A percentile compares a stretch with the other conserved stretches of the same genome.
Evolutionary conservation across 92 coral and sea anemone species (phyloP).

Genomic region (Actinernus sp.): DNA sequence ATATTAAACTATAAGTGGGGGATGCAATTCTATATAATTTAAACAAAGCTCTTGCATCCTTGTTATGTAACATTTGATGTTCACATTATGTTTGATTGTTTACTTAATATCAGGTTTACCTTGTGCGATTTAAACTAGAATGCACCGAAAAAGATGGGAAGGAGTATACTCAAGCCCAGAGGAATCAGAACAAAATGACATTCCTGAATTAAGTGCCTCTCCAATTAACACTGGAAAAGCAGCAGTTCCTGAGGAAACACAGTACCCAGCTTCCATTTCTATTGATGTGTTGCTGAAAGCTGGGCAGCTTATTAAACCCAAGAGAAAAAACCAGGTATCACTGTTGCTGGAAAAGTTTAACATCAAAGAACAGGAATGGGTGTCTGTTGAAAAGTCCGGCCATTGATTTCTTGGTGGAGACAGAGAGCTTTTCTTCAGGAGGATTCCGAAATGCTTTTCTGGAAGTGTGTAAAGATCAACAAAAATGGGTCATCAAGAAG

Average conservation of each 20-base stretch:
- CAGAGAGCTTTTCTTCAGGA: constrained; percentile 42
- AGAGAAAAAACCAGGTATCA: constrained; percentile 12
- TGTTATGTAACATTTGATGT: too few relatives aligned
- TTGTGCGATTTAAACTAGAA: constrained; percentile 31
- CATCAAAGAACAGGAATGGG: constrained; percentile 39
- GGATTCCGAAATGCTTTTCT: constrained; percentile 45
- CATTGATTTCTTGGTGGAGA: constrained; percentile 36
- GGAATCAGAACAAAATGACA: constrained; percentile 11
- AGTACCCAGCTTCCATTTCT: constrained; percentile 50
- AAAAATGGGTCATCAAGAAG: constrained; percentile 50
- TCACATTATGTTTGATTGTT: too few relatives aligned
- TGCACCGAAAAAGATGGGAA: constrained; percentile 28
- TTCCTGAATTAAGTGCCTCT: neutral
- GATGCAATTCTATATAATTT: too few relatives aligned
- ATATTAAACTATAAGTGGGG: too few relatives aligned
- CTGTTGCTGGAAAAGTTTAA: constrained; percentile 27
- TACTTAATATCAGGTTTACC: constrained; percentile 28
- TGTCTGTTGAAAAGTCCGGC: neutral
- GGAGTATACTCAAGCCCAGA: constrained; percentile 8
- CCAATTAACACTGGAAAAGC: neutral
- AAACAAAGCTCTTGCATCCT: too few relatives aligned
- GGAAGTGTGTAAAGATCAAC: constrained; percentile 17
- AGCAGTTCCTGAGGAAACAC: constrained; percentile 8
- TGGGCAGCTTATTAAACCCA: constrained; percentile 45
- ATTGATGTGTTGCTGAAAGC: constrained; percentile 50